Evolutionary conservation across 2,797 vertebrate species (phyloP).

Genomic region (Gorsachius magnificus): DNA sequence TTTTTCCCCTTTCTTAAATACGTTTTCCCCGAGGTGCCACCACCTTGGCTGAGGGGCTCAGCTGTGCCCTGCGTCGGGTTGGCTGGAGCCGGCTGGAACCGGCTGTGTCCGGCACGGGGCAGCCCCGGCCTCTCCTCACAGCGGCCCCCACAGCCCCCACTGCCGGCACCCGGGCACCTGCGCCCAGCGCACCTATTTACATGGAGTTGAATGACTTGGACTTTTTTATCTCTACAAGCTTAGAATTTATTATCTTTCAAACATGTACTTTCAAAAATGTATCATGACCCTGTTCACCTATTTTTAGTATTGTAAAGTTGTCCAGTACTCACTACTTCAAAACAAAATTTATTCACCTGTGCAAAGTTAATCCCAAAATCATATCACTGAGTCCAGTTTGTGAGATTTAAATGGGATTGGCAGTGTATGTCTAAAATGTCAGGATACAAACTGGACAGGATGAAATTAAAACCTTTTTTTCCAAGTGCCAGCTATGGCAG

Average conservation of each 20-base stretch:
- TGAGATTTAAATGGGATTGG: not conserved
- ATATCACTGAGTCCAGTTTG: not conserved
- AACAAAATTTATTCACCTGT: not conserved
- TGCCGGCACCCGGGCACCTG: not conserved
- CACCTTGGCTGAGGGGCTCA: too few relatives aligned
- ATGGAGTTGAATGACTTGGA: not conserved
- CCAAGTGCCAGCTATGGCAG: not conserved
- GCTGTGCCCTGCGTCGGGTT: rapidly evolving
- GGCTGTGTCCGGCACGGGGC: rapidly evolving
- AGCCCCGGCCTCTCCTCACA: not conserved
- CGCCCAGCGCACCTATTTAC: not conserved
- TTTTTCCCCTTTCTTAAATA: not conserved
- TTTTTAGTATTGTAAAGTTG: not conserved
- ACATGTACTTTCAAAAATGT: not conserved
- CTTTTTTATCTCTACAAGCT: not conserved
- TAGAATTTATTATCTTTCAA: not conserved
- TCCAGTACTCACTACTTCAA: not conserved
- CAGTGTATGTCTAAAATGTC: not conserved
- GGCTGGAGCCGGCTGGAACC: not conserved
- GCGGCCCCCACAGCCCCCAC: not conserved
- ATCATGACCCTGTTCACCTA: not conserved
- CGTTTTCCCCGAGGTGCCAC: not conserved
- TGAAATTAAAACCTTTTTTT: not conserved
- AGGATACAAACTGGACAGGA: not conserved
- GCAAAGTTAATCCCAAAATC: not conserved